A percentile compares a stretch with the other conserved stretches of the same genome.
phyloP scores from a whole-genome alignment of 1,140 invertebrate species.

The Callitettix versicolor region DNA sequence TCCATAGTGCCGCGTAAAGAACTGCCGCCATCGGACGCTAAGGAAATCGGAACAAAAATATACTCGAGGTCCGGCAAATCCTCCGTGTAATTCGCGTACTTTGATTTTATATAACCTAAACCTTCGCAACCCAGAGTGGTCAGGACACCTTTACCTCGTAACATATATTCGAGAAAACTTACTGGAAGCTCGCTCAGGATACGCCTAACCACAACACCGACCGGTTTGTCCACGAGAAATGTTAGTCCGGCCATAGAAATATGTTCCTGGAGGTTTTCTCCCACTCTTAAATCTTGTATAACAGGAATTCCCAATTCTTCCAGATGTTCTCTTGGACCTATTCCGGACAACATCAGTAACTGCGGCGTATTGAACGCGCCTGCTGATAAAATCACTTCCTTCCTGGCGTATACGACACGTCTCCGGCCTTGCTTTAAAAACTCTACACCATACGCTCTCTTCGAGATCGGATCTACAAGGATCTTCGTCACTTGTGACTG shows the following conservation, averaged over 20 bases:
- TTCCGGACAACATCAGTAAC: constrained; percentile 19
- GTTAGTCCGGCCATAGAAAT: constrained; percentile 54
- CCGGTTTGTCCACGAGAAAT: constrained; percentile 52
- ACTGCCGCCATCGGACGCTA: constrained; percentile 30
- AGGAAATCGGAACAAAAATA: constrained; percentile 38
- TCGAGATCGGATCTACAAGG: constrained; percentile 40
- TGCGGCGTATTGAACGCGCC: constrained; percentile 19
- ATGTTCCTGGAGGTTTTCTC: constrained; percentile 55
- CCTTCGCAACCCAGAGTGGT: constrained; percentile 44
- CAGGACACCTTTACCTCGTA: constrained; percentile 26
- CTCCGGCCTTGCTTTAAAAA: constrained; percentile 33
- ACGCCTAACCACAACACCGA: constrained; percentile 33
- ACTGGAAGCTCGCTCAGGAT: constrained; percentile 9
- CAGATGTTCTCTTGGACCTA: constrained; percentile 16
- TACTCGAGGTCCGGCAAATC: constrained; percentile 51
- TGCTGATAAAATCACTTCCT: constrained; percentile 21
- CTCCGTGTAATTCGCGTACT: constrained; percentile 38
- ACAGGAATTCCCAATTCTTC: constrained; percentile 34
- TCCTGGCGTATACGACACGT: constrained; percentile 9
- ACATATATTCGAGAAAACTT: constrained; percentile 9
- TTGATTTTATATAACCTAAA: constrained; percentile 48
- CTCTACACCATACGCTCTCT: constrained; percentile 43
- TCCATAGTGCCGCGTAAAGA: constrained; percentile 23
- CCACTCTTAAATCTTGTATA: constrained; percentile 43
- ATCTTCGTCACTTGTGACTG: constrained; percentile 41